These are phyloP conservation scores for Paramisgurnus dabryanus DNA, from an alignment of 2,113 vertebrate genomes.

Conservation along the genomic window DNA sequence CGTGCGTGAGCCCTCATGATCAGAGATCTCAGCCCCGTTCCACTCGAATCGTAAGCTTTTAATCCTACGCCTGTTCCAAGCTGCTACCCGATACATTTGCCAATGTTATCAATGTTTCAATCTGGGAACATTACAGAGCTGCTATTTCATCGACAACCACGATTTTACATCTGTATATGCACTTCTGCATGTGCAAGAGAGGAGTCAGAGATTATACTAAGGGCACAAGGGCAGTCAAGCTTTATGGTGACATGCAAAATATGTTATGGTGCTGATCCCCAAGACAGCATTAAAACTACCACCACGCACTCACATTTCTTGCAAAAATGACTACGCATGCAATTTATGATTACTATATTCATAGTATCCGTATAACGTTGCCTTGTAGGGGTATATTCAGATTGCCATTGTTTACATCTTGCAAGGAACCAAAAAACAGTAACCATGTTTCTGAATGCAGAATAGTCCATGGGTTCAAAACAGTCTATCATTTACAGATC, in stretches of 20 bases:
- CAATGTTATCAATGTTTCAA: slow-evolving; percentile 65
- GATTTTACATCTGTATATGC: slow-evolving; percentile 18
- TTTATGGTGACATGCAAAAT: slow-evolving; percentile 5
- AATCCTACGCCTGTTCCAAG: slow-evolving; percentile 66
- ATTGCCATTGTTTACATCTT: neutral
- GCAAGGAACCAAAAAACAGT: neutral
- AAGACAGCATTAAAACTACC: neutral
- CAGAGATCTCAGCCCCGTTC: slow-evolving; percentile 57
- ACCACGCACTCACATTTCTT: neutral
- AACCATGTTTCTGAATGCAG: neutral
- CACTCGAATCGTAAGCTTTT: slow-evolving; percentile 65
- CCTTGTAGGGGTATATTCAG: neutral
- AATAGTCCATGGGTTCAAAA: slow-evolving; percentile 1
- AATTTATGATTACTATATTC: neutral
- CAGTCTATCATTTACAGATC: neutral
- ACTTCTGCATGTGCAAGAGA: slow-evolving; percentile 17
- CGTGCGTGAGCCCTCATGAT: slow-evolving; percentile 50
- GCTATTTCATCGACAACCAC: slow-evolving; percentile 24
- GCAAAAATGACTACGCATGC: neutral
- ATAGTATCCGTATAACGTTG: neutral
- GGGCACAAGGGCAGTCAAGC: neutral
- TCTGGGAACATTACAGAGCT: slow-evolving; percentile 50
- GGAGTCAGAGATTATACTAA: slow-evolving; percentile 24
- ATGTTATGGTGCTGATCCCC: neutral
- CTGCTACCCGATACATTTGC: slow-evolving; percentile 66